Base-by-base conservation (phyloP, 2,888 invertebrate genomes). In the Heliconius ismenius region DNA sequence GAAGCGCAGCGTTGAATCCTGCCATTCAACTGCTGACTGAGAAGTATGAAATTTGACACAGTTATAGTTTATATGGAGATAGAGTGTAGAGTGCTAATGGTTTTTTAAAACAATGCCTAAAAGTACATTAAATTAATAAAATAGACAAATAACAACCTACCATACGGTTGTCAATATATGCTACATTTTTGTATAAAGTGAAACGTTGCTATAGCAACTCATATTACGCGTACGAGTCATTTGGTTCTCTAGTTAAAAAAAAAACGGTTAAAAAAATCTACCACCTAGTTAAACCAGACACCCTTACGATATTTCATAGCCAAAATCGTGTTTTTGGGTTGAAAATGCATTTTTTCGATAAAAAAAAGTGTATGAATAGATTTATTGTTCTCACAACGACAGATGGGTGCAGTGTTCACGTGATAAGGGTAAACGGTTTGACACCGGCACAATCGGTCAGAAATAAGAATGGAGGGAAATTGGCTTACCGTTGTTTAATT, bases 341-440 rank as follows among this genome's bases (percentile, higher is more conserved):
- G 82, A 83, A 88, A 84, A 81, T 81, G 81, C 80, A 81, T 81
- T 82, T 82, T 67, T 81, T 80, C 79, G 68, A 79, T 79, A 78
- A 82, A 81, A 28, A 78, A 80, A 81, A 76, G 63, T 74, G 77
- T 81, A 82, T 82, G 82, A 83, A 83, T 79, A 79, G 76, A 81
- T 67, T 72, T 79, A 89, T 92, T 93, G 92, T 92, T 87, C 86
- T 78, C 81, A 76, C 88, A 87, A 24, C 84, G 89, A 88, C 91
- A 91, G 91, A 92, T 92, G 92, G 81, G 80, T 36, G 80, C 78
- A 78, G 82, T 81, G 78, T 81, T 80, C 78, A 83, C 81, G 82
- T 84, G 91, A 91, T 92, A 91, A 90, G 90, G 91, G 91, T 88
- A 91, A 91, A 90, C 90, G 88, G 85, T 91, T 90, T 90, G 90